Evolutionary conservation across 1,140 invertebrate genomes (phyloP).

Genomic region (Lucilia cuprina): DNA sequence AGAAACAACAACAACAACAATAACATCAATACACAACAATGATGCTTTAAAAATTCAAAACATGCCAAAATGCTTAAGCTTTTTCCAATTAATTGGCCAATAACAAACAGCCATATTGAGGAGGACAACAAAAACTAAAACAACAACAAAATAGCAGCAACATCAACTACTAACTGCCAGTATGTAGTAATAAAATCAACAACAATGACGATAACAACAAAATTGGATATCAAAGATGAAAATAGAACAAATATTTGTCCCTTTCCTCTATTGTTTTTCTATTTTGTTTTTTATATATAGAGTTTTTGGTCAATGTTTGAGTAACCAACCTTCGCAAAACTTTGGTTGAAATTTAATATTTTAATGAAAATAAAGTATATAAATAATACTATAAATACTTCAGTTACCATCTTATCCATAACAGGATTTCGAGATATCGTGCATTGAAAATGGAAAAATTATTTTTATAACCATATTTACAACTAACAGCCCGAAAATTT

Average conservation of each 20-base stretch:
- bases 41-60: conserved; percentile 37
- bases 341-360: no score
- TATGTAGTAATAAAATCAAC: neutral
- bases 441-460: no score
- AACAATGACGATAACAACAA: conserved; percentile 13
- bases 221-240: neutral
- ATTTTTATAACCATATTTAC: no score
- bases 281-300: no score
- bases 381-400: no score
- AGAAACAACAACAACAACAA: neutral
- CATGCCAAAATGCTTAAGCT: conserved; percentile 37
- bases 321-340: no score
- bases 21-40: neutral
- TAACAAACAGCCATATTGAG: conserved; percentile 22
- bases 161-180: neutral
- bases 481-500: no score
- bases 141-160: neutral
- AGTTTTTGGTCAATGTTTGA: no score
- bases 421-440: no score
- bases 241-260: neutral
- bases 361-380: no score
- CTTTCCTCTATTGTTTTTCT: neutral
- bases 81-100: conserved; percentile 32
- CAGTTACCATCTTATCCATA: no score
- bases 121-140: neutral